Base-by-base conservation (phyloP, 2,888 invertebrate species). In the Sclerodermus sp. region DNA sequence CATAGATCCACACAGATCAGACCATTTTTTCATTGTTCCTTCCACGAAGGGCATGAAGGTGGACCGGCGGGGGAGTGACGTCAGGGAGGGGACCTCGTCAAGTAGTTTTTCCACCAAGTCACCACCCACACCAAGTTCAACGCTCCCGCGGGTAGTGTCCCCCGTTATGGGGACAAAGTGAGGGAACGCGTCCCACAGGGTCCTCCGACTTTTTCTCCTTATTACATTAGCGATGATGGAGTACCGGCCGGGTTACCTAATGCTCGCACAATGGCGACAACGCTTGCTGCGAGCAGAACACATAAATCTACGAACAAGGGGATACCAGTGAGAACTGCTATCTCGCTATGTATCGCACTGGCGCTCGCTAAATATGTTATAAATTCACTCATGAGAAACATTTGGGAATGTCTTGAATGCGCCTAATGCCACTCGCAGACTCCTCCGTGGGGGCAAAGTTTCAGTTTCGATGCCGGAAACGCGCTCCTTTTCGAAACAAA, bases 241-340 rank as follows among this genome's bases (percentile, higher is more conserved):
- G 59, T 53, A 60, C 57, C 62, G 47, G 43, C 48, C 55, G 54
- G 50, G 63, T 67, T 69, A 67, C 64, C 63, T 66, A 70, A 69
- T 67, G 63, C 59, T 55, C 51, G 57, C 59, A 67, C 67, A 70
- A 69, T 68, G 61, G 61, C 52, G 66, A 68, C 63, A 66, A 66
- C 61, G 58, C 54, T 53, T 57, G 58, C 56, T 57, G 56, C 55
- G 41, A 46, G 53, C 53, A 54, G 56, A 58, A 51, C 58, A 52
- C 63, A 70, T 71, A 71, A 70, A 71, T 71, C 69, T 68, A 52
- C 52, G 60, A 65, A 64, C 69, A 64, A 62, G 62, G 58, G 52
- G 58, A 54, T 54, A 51, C 23, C 23, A 23, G 23, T 8, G 23
- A 23, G 23, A 23, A 23, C 23, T 23, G 4, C 64, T 67, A 69